Percentiles rank a stretch among this genome's conserved stretches.
phyloP scores from a whole-genome alignment of 2,888 invertebrate genomes.

The Chrysolina haemoptera region DNA sequence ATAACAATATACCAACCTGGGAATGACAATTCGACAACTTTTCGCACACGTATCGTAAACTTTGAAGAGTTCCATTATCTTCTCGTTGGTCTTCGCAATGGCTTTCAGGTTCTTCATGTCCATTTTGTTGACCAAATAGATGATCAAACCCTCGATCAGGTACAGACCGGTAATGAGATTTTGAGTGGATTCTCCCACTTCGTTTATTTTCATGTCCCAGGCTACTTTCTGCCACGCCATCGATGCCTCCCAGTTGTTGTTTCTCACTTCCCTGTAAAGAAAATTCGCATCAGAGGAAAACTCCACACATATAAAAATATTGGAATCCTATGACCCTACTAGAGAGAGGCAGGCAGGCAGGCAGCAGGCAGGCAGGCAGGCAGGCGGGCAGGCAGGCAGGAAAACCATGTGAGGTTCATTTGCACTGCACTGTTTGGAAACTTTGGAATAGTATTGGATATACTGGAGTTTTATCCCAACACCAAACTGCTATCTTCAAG shows the following conservation, averaged over 20 bases:
- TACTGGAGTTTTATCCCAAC: no score
- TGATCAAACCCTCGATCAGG: slow-evolving; percentile 73
- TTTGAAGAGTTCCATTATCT: slow-evolving; percentile 62
- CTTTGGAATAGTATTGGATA: no score
- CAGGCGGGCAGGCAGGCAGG: no score
- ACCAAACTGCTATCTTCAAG: no score
- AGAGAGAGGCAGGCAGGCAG: no score
- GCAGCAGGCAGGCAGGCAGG: no score
- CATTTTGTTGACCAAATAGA: slow-evolving; percentile 70
- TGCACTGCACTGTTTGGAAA: no score
- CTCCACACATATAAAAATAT: no score
- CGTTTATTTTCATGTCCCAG: slow-evolving; percentile 58
- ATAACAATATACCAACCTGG: slow-evolving; percentile 69
- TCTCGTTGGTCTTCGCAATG: slow-evolving; percentile 56
- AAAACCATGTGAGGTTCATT: no score
- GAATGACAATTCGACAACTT: slow-evolving; percentile 59
- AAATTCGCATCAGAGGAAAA: slow-evolving; percentile 5
- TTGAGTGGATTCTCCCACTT: slow-evolving; percentile 39
- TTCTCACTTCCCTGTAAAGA: slow-evolving; percentile 71
- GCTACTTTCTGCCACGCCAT: slow-evolving; percentile 73
- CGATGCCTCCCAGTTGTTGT: slow-evolving; percentile 74
- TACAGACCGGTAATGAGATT: slow-evolving; percentile 70
- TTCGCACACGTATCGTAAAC: slow-evolving; percentile 58
- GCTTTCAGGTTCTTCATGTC: slow-evolving; percentile 60
- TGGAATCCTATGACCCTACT: no score